Conservation (phyloP, 2,888 invertebrate genomes). For the Stenodera caucasica region DNA sequence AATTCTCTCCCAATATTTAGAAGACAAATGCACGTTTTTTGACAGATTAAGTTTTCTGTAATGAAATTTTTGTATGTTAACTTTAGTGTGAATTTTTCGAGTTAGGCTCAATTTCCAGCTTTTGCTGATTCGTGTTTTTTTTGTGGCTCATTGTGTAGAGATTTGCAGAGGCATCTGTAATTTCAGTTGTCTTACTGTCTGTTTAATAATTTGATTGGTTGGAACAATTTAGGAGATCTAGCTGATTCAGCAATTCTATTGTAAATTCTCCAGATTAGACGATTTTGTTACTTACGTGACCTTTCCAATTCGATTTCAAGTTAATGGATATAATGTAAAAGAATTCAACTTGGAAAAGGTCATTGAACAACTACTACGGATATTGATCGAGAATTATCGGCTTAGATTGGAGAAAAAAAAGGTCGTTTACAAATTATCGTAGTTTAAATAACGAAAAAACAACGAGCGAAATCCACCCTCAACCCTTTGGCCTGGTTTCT, state of each 20-base stretch:
- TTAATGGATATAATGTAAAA: neutral
- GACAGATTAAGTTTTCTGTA: no score
- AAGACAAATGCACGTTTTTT: no score
- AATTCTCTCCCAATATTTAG: no score
- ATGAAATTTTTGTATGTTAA: no score
- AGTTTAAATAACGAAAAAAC: no score
- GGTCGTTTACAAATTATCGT: no score
- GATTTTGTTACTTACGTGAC: neutral
- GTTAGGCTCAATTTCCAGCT: no score
- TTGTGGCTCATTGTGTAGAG: no score
- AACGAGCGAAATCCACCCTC: no score
- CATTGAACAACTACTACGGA: neutral
- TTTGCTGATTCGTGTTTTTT: no score
- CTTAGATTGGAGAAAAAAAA: neutral
- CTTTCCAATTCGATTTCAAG: neutral
- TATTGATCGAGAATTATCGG: neutral
- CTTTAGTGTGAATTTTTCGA: no score
- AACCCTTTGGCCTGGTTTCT: no score
- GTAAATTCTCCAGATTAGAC: neutral
- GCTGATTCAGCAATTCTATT: neutral
- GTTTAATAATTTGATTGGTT: neutral
- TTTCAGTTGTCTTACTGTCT: neutral
- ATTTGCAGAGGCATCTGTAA: neutral
- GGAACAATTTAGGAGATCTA: neutral
- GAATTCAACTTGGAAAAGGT: neutral